Conservation (phyloP, 2,888 invertebrate genomes). For the Nymphalis polychloros region DNA sequence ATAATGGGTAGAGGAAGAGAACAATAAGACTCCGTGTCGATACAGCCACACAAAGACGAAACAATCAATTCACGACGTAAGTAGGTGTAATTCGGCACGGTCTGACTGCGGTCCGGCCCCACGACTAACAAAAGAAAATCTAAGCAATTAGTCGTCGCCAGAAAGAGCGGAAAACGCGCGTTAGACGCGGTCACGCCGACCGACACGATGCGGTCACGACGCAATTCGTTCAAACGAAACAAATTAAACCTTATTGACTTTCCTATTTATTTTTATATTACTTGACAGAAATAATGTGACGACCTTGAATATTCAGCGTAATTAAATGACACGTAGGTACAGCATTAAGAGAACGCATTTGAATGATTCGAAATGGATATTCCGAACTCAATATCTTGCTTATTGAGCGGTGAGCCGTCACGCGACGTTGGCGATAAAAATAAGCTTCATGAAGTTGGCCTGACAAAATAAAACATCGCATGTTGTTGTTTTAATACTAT, state of each 20-base stretch:
- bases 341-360: conserved; percentile 43
- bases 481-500: conserved; percentile 64
- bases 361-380: conserved; percentile 35
- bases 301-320: conserved; percentile 35
- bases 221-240: conserved; percentile 39
- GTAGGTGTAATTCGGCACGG: conserved; percentile 80
- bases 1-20: conserved; percentile 71
- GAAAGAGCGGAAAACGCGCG: conserved; percentile 81
- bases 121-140: conserved; percentile 82
- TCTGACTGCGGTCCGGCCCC: conserved; percentile 72
- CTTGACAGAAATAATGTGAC: conserved; percentile 13
- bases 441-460: conserved; percentile 48
- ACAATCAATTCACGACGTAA: conserved; percentile 80
- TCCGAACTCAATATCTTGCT: conserved; percentile 52
- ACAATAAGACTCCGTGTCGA: conserved; percentile 79
- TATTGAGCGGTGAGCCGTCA: conserved; percentile 47
- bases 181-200: conserved; percentile 77
- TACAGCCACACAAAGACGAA: conserved; percentile 76
- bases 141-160: conserved; percentile 82
- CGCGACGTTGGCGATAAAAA: conserved; percentile 49
- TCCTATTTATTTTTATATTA: conserved; percentile 31
- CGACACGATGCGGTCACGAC: conserved; percentile 61
- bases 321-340: conserved; percentile 27
- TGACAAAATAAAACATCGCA: conserved; percentile 59
- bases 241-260: conserved; percentile 38